Base-by-base conservation (phyloP, 1,140 invertebrate genomes). In the Drosophila rhopaloa region DNA sequence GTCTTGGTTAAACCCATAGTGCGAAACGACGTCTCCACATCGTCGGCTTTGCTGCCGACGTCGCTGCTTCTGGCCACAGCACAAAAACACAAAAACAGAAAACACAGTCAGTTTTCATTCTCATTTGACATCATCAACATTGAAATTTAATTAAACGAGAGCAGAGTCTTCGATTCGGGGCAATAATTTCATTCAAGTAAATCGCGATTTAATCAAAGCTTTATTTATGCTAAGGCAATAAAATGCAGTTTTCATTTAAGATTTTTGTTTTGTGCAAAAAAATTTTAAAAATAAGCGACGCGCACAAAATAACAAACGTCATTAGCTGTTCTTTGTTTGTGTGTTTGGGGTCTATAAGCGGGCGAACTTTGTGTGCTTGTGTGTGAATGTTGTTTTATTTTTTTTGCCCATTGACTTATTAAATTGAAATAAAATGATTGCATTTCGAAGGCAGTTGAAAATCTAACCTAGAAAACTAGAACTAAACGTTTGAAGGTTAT, bases 121-220 rank as follows among this genome's bases (percentile, higher is more conserved):
- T 88, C 84, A 88, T 88, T 88, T 88, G 84, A 88, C 84, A 88
- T 88, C 84, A 88, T 88, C 84, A 88, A 89, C 84, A 89, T 89
- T 88, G 84, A 88, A 88, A 88, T 84, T 89, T 54, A 88, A 88
- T 89, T 89, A 84, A 88, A 89, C 68, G 79, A 89, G 85, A 89
- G 68, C 77, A 84, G 72, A 57, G 67, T 62, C 75, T 66, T 37
- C 53, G 53, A 65, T 65, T 54, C 57, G 41, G 57, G 61, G 60
- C 71, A 63, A 54, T 62, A 63, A 50, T 70, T 57, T 40, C 38
- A 76, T 66, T 57, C 66, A 80, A 79, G 84, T 88, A 83, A 80
- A 74, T 73, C 54, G 63, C 16, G 38, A 60, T 63, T 63, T 24
- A 70, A 67, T 47, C 44, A 41, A 43, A 63, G 40, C 56, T 89